phyloP scores from a whole-genome alignment of 2,113 vertebrate genomes.

The Bambusicola thoracicus region DNA sequence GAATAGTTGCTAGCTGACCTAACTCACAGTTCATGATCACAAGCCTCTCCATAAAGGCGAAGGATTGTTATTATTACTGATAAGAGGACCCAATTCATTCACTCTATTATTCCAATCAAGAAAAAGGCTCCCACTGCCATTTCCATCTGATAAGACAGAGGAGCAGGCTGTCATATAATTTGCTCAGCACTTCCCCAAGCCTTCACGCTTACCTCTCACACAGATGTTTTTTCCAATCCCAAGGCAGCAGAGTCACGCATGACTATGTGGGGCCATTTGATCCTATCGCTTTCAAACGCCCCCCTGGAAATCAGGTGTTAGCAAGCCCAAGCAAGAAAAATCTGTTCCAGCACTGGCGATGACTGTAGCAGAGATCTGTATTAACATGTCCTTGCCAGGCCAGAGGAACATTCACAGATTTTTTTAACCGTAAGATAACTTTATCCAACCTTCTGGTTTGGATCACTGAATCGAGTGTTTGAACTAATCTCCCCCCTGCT shows the following conservation, averaged over 20 bases:
- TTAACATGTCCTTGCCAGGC: slow-evolving; percentile 26
- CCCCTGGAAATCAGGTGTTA: slow-evolving; percentile 44
- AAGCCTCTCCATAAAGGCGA: not conserved
- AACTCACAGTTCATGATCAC: not conserved
- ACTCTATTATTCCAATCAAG: not conserved
- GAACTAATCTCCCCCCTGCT: slow-evolving; percentile 18
- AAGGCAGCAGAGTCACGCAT: slow-evolving; percentile 55
- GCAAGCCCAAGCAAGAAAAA: slow-evolving; percentile 62
- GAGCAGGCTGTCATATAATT: not conserved
- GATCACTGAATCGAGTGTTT: not conserved
- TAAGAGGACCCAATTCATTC: not conserved
- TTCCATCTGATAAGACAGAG: not conserved
- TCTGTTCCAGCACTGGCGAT: slow-evolving; percentile 6
- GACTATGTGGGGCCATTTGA: slow-evolving; percentile 56
- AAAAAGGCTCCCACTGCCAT: not conserved
- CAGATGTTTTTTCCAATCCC: not conserved
- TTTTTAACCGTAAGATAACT: slow-evolving; percentile 15
- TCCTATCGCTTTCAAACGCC: slow-evolving; percentile 32
- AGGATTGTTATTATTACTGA: not conserved
- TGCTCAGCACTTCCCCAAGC: not conserved
- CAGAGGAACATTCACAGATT: not conserved
- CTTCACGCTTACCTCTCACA: slow-evolving; percentile 38
- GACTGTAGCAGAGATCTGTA: slow-evolving; percentile 47
- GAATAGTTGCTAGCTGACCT: not conserved
- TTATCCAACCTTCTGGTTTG: slow-evolving; percentile 47